Percentiles rank a stretch among this genome's conserved stretches.
phyloP scores from a whole-genome alignment of 2,113 vertebrate genomes.

The Colaptes auratus region DNA sequence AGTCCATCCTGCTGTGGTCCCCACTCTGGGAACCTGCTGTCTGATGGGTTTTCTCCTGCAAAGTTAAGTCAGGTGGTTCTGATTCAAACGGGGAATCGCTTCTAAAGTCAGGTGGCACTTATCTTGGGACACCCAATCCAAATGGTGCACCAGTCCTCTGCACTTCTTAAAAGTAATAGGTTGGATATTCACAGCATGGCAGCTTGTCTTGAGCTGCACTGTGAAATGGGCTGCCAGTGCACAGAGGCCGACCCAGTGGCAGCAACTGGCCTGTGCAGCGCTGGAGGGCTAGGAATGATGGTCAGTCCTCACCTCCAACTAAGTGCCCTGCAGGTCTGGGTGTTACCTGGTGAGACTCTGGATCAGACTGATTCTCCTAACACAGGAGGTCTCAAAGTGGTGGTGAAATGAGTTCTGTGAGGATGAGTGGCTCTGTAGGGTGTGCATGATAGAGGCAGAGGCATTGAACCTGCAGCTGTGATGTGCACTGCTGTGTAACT shows the following conservation, averaged over 20 bases:
- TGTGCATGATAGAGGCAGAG: neutral
- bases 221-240: neutral
- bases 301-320: neutral
- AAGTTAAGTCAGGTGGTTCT: neutral
- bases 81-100: neutral
- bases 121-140: neutral
- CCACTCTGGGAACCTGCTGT: rapidly evolving
- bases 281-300: neutral
- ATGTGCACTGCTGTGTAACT: neutral
- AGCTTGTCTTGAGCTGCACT: neutral
- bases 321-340: neutral
- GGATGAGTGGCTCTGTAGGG: rapidly evolving
- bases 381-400: neutral
- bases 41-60: neutral
- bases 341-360: neutral
- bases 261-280: neutral
- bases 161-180: neutral
- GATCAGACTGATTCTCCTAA: neutral
- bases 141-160: neutral
- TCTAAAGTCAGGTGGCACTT: neutral
- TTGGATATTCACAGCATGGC: neutral
- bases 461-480: neutral
- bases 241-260: neutral
- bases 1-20: neutral
- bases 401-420: neutral